Evolutionary conservation across 2,113 vertebrate genomes (phyloP), one percentile per base, ranked within the genome.

Genomic region (Colossoma macropomum): DNA sequence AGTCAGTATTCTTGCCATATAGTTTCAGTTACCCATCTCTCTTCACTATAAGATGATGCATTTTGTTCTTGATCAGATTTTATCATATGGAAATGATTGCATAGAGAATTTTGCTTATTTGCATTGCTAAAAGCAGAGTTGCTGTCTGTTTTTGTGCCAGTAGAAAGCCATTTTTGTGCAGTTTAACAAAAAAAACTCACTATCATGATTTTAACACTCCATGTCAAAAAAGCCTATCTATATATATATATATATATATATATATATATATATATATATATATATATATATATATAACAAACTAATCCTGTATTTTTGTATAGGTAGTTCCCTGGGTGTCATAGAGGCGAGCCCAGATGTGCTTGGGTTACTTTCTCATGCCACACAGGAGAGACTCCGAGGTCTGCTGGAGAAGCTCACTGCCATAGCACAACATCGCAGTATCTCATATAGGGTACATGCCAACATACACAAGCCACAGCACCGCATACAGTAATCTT

Each of bases 381-480:
- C 84, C 21, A 88, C 82, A 62, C 81, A 88, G 54, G 75, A 88
- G 62, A 73, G 84, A 79, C 79, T 88, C 21, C 23, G 79, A 12
- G 82, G 76, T 72, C 87, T 88, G 45, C 63, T 88, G 71, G 87
- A 82, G 74, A 88, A 86, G 54, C 77, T 86, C 69, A 79, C 82
- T 2, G 65, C 41, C 63, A 52, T 87, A 65, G 83, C 80, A 28
- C 86, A 84, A 23, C 83, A 84, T 75, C 81, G 81, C 21, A 63
- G 65, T 45, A 62, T 82, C 19, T 84, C 75, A 54, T 86, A 84
- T 25, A 88, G 41, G 84, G 76, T 85, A 80, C 38, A 19, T 54
- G 15, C 9, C 30, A 56, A 11, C 13, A 25, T 30, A 5, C 71
- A 62, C 56, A 81, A 17, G 30, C 75, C 66, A 1, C n/a, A 17